Conservation (phyloP, 2,797 vertebrate genomes). For the Rhinatrema bivittatum region DNA sequence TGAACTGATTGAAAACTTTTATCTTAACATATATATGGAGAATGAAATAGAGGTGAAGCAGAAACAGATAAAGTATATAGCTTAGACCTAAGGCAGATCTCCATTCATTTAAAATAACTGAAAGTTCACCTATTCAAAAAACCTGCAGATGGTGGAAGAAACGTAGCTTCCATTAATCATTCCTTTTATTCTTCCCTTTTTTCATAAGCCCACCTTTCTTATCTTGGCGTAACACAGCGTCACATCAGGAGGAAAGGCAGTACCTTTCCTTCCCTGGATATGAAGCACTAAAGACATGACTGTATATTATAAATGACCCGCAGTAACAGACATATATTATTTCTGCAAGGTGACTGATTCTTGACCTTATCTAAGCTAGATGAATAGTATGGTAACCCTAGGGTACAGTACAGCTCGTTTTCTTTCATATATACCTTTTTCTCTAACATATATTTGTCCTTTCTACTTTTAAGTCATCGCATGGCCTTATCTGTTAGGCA, state of each 20-base stretch:
- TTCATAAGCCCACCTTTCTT: conserved; percentile 19
- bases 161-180: conserved; percentile 12
- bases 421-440: not conserved
- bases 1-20: too few species aligned
- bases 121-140: conserved; percentile 15
- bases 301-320: conserved; percentile 13
- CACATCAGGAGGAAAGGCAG: conserved; percentile 26
- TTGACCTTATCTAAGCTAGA: conserved; percentile 17
- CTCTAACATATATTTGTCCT: not conserved
- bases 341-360: conserved; percentile 20
- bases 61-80: not conserved
- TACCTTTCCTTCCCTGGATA: conserved; percentile 1
- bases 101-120: conserved; percentile 4
- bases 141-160: conserved; percentile 1
- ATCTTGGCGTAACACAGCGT: too few species aligned
- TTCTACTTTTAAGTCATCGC: conserved; percentile 1
- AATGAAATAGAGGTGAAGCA: not conserved
- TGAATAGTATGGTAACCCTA: conserved; percentile 1
- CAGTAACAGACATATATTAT: conserved; percentile 11
- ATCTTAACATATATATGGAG: too few species aligned
- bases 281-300: conserved; percentile 15
- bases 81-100: conserved; percentile 3
- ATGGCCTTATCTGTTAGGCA: too few species aligned
- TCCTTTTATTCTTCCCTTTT: conserved; percentile 11
- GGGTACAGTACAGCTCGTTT: not conserved